phyloP scores from a whole-genome alignment of 2,888 invertebrate species.

The Dasysyrphus tricinctus region DNA sequence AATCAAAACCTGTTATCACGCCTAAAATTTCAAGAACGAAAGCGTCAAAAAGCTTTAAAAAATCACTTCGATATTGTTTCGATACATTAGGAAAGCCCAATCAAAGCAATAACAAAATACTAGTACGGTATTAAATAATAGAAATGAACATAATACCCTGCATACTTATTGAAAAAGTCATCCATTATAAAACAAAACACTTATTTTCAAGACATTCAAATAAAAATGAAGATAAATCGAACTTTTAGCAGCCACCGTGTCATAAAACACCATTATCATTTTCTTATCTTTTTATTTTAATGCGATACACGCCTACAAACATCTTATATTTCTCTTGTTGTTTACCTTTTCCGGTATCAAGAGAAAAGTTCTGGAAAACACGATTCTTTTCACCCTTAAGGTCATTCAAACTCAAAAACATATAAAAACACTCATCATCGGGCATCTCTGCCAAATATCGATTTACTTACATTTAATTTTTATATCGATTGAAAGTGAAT shows the following conservation, averaged over 20 bases:
- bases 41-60: too few relatives aligned
- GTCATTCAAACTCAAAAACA: neutral
- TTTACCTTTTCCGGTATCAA: neutral
- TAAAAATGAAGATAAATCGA: slow-evolving; percentile 30
- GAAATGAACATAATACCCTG: neutral
- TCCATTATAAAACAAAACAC: neutral
- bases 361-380: neutral
- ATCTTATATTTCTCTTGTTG: neutral
- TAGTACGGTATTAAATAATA: neutral
- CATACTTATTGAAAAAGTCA: neutral
- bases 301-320: slow-evolving; percentile 1
- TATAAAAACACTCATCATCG: neutral
- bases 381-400: slow-evolving; percentile 15
- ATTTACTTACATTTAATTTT: slow-evolving; percentile 40
- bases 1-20: too few relatives aligned
- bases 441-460: slow-evolving; percentile 31
- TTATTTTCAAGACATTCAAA: neutral
- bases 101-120: neutral
- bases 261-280: slow-evolving; percentile 24
- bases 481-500: slow-evolving; percentile 57
- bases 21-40: too few relatives aligned
- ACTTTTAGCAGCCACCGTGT: slow-evolving; percentile 11
- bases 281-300: slow-evolving; percentile 1
- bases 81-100: neutral
- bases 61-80: too few relatives aligned